phyloP scores from a whole-genome alignment of 2,113 vertebrate genomes.

The Coracopsis vasa region DNA sequence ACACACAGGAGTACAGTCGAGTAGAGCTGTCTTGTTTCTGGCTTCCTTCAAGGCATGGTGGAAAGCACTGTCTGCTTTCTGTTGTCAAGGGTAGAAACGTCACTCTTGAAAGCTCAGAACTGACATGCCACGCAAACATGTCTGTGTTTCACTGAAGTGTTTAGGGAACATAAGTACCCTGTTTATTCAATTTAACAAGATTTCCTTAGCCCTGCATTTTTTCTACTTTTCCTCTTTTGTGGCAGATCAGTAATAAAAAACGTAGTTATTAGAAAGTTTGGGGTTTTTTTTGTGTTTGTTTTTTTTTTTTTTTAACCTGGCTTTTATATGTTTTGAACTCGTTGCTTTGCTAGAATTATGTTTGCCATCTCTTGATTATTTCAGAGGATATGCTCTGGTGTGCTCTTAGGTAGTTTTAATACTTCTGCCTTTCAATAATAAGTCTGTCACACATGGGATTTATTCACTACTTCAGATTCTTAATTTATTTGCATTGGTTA shows the following conservation, averaged over 20 bases:
- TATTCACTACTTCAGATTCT: background rate
- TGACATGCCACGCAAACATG: background rate
- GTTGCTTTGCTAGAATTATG: background rate
- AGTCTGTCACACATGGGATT: background rate
- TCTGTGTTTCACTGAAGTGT: background rate
- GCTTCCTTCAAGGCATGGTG: background rate
- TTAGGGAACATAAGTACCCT: background rate
- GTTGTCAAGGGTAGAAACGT: background rate
- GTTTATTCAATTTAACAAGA: background rate
- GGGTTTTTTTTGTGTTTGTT: too few species aligned
- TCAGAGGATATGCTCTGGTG: background rate
- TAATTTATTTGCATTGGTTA: background rate
- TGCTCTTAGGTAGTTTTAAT: background rate
- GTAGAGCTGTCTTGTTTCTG: background rate
- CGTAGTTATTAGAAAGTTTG: background rate
- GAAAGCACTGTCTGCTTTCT: background rate
- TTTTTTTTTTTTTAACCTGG: background rate
- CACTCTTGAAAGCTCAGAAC: background rate
- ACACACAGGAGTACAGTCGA: background rate
- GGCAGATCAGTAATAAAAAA: background rate
- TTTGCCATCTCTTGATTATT: background rate
- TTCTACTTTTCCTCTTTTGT: background rate
- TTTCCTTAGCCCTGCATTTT: background rate
- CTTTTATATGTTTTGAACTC: background rate
- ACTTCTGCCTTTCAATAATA: background rate